Base-by-base conservation (phyloP, 1,140 invertebrate genomes). In the Dysdera silvatica region DNA sequence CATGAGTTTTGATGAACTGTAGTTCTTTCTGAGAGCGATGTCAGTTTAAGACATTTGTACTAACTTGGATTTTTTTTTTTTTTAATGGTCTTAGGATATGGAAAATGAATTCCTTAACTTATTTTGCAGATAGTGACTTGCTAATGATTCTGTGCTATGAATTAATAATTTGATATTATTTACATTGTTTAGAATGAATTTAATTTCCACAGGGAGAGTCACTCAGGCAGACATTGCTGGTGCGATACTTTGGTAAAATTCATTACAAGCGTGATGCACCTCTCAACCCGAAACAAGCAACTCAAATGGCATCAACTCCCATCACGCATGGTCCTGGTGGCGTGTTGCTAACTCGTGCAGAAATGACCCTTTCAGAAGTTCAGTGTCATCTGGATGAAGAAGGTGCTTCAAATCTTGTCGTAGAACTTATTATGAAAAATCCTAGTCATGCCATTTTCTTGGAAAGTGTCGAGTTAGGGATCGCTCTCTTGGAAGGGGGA, bases 401-500 rank as follows among this genome's bases (percentile, higher is more conserved):
- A 75, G 95, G 95, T 18, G 92, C 95, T 5, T 95, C 92, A 0
- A 89, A 98, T 77, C 82, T 99, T 53, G 94, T 99, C 4, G 93
- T 98, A 2, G 95, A 99, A 72, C 80, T 99, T 47, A 92, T 99
- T 52, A 96, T 98, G 60, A 95, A 78, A 68, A 82, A 83, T 67
- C 76, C 77, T 26, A 78, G 74, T 51, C 71, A 76, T 63, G 88
- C 87, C 28, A 95, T 99, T 68, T 98, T 99, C 77, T 83, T 89
- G 0, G 92, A 98, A 77, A 92, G 88, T 31, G 89, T 99, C 29
- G 91, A 98, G 74, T 78, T 99, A 37, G 96, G 95, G 28, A 99
- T 98, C 68, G 96, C 96, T 0, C 80, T 99, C 8, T 78, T 99
- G 7, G 95, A 98, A 79, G 97, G 95, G 24, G 97, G 97, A 12